Conservation (phyloP, 2,797 vertebrate species). For the Nyctibius grandis region DNA sequence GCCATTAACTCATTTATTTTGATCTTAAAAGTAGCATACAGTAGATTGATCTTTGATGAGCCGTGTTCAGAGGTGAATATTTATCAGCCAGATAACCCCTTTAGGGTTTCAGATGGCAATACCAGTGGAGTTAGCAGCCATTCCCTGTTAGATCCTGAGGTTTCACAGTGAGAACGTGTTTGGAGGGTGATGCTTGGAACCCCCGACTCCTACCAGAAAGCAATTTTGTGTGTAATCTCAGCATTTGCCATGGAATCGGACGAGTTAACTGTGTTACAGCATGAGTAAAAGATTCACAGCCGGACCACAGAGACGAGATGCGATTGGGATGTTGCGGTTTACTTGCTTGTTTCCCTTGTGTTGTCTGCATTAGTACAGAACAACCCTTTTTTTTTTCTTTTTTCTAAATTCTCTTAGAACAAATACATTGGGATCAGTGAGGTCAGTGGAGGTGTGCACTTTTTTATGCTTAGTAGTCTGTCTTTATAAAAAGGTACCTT, state of each 20-base stretch:
- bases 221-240: not conserved
- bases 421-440: not conserved
- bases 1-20: constrained; percentile 61
- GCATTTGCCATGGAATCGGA: not conserved
- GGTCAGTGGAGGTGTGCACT: not conserved
- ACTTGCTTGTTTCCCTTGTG: not conserved
- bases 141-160: not conserved
- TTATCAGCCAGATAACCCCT: not conserved
- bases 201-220: not conserved
- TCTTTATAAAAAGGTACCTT: not conserved
- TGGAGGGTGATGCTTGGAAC: not conserved
- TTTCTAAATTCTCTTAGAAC: not conserved
- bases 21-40: constrained; percentile 55
- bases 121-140: not conserved
- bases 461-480: not conserved
- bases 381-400: not conserved
- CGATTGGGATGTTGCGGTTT: not conserved
- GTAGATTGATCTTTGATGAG: not conserved
- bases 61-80: not conserved
- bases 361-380: not conserved
- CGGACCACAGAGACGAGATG: not conserved
- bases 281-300: not conserved
- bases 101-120: not conserved
- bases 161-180: not conserved
- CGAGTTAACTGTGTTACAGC: not conserved